Evolutionary conservation across 2,888 invertebrate species (phyloP), one percentile per base, ranked within the genome.

Genomic region (Zhengitettix transpicula): DNA sequence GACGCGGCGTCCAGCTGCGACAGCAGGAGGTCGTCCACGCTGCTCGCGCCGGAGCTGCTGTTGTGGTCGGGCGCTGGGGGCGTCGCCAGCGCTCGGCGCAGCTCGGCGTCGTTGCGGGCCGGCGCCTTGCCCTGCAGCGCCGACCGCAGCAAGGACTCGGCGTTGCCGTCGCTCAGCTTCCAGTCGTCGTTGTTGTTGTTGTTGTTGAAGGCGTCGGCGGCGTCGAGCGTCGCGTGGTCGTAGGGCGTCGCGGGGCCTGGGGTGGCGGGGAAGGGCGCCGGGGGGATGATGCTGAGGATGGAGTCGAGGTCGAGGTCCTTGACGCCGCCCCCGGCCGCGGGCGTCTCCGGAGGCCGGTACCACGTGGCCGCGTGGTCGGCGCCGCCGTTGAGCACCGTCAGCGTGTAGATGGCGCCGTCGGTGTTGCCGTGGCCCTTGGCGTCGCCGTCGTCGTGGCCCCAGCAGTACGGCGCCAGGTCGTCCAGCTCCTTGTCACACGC

Each of bases 401-500:
- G 75, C 60, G 90, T 90, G 72, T 90, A 90, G 69, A 90, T 90
- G 71, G 84, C 83, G 65, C 87, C 87, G 68, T 87, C 87, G n/a
- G 85, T 84, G 69, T 84, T 85, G 52, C 17, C n/a, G 53, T 75
- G 64, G 76, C 77, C 72, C 64, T 65, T 70, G 59, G 79, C 76
- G 56, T 76, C 77, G 66, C 74, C 75, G 58, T 81, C 78, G 66
- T 80, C 80, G 69, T 83, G 82, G 65, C 78, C 82, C 89, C 89
- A 89, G 70, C 87, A 89, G 71, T 84, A 88, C 71, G 88, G 88
- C 74, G 89, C 89, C 67, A 89, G 79, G 74, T 89, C 90, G 72
- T 90, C 90, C 68, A 89, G 77, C 65, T 82, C 86, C 71, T 88
- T 86, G 65, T 85, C 85, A 51, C 63, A 63, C 16, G 55, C 47